Percentiles rank a stretch among this genome's conserved stretches.
phyloP scores from a whole-genome alignment of 2,797 vertebrate genomes.

The Halcyon chelicuti region DNA sequence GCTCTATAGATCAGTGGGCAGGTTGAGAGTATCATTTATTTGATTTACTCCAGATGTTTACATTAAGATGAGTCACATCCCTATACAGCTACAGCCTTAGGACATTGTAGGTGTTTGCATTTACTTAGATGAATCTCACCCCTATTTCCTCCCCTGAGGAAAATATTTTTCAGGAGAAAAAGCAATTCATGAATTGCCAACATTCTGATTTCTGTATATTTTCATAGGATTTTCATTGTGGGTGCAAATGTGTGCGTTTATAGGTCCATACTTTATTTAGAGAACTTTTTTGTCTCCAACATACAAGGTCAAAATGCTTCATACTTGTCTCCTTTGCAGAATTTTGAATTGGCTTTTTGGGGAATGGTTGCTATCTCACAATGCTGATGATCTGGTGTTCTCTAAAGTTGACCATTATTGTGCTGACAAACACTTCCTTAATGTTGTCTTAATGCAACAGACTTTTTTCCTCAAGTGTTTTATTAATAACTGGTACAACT shows the following conservation, averaged over 20 bases:
- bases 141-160: background rate
- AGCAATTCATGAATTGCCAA: background rate
- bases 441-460: background rate
- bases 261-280: background rate
- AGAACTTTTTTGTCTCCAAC: background rate
- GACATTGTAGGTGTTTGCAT: background rate
- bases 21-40: background rate
- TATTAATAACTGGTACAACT: background rate
- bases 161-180: background rate
- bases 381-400: background rate
- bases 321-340: background rate
- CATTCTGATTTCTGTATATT: background rate
- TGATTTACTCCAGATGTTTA: background rate
- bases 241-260: background rate
- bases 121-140: background rate
- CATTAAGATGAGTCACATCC: background rate
- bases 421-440: background rate
- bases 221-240: background rate
- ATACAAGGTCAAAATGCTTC: background rate
- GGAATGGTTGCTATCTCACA: background rate
- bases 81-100: background rate
- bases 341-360: background rate
- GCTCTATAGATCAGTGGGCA: background rate
- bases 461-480: background rate
- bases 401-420: background rate